These are phyloP conservation scores for Petrocephalus zakoni DNA, from an alignment of 2,113 vertebrate species.

Conservation along the genomic window DNA sequence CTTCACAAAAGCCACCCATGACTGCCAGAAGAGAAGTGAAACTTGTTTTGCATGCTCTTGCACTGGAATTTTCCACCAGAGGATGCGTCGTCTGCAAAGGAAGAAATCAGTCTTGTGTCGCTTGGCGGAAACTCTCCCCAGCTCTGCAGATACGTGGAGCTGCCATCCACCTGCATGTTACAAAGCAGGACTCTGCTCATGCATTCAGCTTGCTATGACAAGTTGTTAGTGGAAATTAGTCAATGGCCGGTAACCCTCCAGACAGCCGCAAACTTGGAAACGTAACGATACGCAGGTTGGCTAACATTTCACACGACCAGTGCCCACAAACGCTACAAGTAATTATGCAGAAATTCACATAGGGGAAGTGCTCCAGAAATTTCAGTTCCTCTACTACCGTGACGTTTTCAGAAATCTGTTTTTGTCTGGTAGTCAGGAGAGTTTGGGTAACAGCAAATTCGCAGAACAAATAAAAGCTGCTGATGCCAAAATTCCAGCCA, in stretches of 20 bases:
- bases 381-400: neutral
- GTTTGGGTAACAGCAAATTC: neutral
- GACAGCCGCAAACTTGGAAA: neutral
- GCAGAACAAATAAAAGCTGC: neutral
- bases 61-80: neutral
- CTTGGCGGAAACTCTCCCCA: neutral
- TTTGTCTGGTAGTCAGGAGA: neutral
- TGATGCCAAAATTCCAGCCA: neutral
- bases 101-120: neutral
- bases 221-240: neutral
- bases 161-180: neutral
- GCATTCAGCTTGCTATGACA: neutral
- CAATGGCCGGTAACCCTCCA: neutral
- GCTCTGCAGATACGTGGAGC: neutral
- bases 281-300: neutral
- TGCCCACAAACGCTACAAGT: neutral
- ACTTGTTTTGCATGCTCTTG: neutral
- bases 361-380: neutral
- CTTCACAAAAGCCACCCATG: neutral
- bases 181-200: neutral
- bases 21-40: neutral
- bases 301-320: neutral
- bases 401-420: neutral
- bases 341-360: neutral
- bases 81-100: neutral